These are phyloP conservation scores for Littorina saxatilis DNA, from an alignment of 1,140 invertebrate species.

Conservation along the genomic window DNA sequence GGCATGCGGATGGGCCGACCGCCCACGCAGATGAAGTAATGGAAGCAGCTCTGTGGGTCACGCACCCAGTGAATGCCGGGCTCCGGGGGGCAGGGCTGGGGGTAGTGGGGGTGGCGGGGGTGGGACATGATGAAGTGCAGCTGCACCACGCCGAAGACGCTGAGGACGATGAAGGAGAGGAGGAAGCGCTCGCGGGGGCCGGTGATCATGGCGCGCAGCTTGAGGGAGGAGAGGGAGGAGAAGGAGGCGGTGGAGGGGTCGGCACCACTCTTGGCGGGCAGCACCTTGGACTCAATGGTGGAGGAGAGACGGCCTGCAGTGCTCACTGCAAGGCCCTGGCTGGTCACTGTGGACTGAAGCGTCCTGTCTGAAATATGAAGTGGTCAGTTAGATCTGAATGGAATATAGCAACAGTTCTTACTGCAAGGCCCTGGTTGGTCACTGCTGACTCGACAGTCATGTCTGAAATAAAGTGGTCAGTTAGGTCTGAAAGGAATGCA, in stretches of 20 bases:
- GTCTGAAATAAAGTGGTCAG: no score
- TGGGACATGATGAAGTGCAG: conserved; percentile 38
- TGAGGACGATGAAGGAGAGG: conserved; percentile 28
- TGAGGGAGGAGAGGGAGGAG: conserved; percentile 1
- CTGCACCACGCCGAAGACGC: conserved; percentile 19
- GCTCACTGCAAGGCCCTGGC: not conserved
- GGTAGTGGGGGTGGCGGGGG: not conserved
- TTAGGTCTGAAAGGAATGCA: no score
- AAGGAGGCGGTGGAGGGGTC: no score
- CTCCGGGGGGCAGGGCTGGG: not conserved
- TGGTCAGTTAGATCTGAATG: no score
- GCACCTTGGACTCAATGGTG: not conserved
- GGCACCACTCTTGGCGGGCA: not conserved
- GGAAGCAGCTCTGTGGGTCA: conserved; percentile 23
- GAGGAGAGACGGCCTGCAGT: not conserved
- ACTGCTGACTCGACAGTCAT: no score
- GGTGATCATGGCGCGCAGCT: not conserved
- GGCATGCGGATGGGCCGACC: conserved; percentile 37
- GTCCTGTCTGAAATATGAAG: no score
- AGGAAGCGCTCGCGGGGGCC: conserved; percentile 16
- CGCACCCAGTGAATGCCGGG: conserved; percentile 39
- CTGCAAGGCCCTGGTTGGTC: no score
- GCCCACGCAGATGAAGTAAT: conserved; percentile 36
- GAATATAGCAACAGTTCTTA: no score
- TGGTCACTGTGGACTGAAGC: no score